Conservation (phyloP, 2,113 vertebrate genomes). For the Diglossa brunneiventris region DNA sequence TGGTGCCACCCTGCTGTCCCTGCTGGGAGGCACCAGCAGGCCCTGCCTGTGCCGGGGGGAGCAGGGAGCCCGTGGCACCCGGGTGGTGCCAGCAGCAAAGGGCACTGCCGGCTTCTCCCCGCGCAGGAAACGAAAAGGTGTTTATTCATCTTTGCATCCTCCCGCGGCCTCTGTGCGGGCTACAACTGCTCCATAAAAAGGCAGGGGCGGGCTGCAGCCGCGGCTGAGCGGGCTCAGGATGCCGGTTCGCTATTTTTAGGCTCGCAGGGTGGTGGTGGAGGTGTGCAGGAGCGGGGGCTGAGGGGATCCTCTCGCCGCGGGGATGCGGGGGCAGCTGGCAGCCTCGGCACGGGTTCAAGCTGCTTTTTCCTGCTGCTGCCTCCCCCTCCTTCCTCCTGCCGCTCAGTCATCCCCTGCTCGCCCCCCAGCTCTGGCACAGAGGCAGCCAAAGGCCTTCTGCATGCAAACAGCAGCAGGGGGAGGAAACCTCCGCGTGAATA, state of each 20-base stretch:
- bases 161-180: neutral
- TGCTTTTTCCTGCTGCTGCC: neutral
- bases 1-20: neutral
- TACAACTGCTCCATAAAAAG: neutral
- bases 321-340: neutral
- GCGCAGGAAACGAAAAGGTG: neutral
- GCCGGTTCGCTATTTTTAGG: constrained; percentile 59
- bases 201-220: neutral
- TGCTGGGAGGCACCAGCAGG: neutral
- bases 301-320: constrained; percentile 15
- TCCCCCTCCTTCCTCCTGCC: neutral
- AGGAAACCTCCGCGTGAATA: neutral
- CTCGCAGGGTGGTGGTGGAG: neutral
- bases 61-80: neutral
- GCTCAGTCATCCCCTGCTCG: neutral
- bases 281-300: constrained; percentile 5
- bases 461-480: neutral
- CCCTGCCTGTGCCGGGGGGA: neutral
- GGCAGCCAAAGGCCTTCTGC: neutral
- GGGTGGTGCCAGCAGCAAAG: neutral
- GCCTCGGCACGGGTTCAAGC: neutral
- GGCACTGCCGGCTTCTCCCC: neutral
- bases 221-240: neutral
- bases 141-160: constrained; percentile 7
- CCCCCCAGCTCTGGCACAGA: neutral